These are phyloP conservation scores for Falco concolor DNA, from an alignment of 2,797 vertebrate species.

Conservation along the genomic window DNA sequence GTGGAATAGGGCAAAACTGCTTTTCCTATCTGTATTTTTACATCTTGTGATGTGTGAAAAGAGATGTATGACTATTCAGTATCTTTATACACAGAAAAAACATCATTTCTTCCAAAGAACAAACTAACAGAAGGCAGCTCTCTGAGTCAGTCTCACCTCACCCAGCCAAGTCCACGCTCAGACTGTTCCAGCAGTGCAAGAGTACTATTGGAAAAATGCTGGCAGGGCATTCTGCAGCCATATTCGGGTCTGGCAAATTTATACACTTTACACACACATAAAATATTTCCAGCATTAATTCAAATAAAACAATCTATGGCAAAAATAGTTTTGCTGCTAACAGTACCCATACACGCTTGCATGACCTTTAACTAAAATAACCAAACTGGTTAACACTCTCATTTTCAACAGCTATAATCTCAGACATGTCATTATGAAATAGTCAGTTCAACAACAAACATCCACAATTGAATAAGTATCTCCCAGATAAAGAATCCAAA, in stretches of 20 bases:
- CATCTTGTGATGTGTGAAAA: neutral
- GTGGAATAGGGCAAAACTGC: neutral
- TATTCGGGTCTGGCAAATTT: neutral
- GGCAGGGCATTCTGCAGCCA: neutral
- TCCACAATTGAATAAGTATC: neutral
- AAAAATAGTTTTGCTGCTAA: neutral
- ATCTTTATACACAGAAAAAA: neutral
- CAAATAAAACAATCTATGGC: neutral
- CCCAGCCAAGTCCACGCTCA: neutral
- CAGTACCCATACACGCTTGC: fast-evolving
- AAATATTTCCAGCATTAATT: neutral
- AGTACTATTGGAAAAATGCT: neutral
- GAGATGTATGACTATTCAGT: neutral
- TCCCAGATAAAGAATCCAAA: neutral
- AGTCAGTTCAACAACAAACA: neutral
- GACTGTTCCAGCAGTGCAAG: neutral
- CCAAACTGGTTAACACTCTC: neutral
- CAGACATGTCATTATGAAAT: neutral
- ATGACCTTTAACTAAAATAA: neutral
- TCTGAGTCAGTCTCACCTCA: conserved; percentile 17
- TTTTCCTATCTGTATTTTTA: neutral
- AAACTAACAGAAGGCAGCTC: neutral
- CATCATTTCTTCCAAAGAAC: neutral
- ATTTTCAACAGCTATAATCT: neutral
- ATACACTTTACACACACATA: neutral